Percentiles rank a stretch among this genome's conserved stretches.
Evolutionary conservation across 2,888 invertebrate species (phyloP).

Genomic region (Andrena chrysosceles): DNA sequence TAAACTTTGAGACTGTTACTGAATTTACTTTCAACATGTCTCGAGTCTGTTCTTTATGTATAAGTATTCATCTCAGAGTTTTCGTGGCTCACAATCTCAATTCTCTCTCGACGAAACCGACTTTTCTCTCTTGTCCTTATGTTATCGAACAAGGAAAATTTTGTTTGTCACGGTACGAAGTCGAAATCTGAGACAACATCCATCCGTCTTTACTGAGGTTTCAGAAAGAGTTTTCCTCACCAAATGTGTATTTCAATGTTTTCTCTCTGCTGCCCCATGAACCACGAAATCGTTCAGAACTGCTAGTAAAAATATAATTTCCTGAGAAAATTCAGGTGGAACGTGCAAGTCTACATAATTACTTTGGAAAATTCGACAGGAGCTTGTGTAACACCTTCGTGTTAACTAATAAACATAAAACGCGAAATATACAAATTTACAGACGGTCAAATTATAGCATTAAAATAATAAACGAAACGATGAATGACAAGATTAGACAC

Average conservation of each 20-base stretch:
- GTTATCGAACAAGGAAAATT: neutral
- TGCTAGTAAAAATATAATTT: neutral
- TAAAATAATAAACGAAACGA: too few relatives aligned
- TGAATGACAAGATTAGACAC: too few relatives aligned
- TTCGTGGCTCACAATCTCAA: neutral
- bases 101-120: neutral
- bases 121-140: neutral
- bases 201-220: neutral
- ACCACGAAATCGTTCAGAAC: neutral
- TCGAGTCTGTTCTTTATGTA: neutral
- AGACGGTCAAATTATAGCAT: too few relatives aligned
- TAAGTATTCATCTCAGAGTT: neutral
- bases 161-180: neutral
- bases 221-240: neutral
- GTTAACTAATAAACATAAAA: too few relatives aligned
- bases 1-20: neutral
- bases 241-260: neutral
- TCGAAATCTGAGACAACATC: neutral
- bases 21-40: neutral
- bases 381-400: too few relatives aligned
- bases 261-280: too few relatives aligned
- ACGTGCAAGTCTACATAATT: too few relatives aligned
- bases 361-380: too few relatives aligned
- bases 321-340: neutral
- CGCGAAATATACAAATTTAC: too few relatives aligned